Conservation (phyloP, 2,888 invertebrate species). For the Tridacna gigas region DNA sequence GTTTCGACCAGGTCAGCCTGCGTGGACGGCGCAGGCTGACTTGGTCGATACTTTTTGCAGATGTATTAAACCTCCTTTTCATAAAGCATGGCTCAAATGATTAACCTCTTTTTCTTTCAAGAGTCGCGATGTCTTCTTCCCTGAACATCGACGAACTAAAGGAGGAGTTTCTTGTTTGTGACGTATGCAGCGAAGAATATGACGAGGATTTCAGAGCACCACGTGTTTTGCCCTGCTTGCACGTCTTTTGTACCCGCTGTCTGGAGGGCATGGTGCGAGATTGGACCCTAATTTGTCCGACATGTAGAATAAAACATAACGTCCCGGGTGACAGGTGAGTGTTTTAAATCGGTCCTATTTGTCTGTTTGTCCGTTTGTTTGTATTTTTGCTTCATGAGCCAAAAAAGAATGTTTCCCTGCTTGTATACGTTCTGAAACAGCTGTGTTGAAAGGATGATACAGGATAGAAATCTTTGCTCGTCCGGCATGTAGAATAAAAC, state of each 20-base stretch:
- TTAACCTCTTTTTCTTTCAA: background rate
- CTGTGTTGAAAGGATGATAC: too few species aligned
- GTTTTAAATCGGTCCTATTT: too few species aligned
- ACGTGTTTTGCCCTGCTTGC: conserved; percentile 67
- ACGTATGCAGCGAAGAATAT: conserved; percentile 68
- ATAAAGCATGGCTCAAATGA: too few species aligned
- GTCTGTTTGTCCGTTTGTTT: too few species aligned
- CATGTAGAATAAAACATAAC: conserved; percentile 65
- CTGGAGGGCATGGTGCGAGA: conserved; percentile 66
- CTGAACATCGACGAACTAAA: conserved; percentile 67
- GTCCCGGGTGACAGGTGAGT: conserved; percentile 43
- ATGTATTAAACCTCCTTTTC: too few species aligned
- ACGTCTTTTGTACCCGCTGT: conserved; percentile 65
- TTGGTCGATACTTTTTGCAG: too few species aligned
- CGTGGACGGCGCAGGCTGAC: too few species aligned
- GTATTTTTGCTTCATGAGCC: too few species aligned
- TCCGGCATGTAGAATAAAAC: conserved; percentile 67
- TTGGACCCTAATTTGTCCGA: conserved; percentile 67
- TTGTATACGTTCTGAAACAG: too few species aligned
- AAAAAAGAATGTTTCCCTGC: too few species aligned
- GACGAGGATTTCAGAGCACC: conserved; percentile 64
- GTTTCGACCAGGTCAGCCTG: too few species aligned
- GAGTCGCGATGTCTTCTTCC: background rate
- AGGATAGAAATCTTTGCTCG: too few species aligned
- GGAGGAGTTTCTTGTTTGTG: conserved; percentile 67